Conservation (phyloP, 2,888 invertebrate species). For the Nymphalis urticae region DNA sequence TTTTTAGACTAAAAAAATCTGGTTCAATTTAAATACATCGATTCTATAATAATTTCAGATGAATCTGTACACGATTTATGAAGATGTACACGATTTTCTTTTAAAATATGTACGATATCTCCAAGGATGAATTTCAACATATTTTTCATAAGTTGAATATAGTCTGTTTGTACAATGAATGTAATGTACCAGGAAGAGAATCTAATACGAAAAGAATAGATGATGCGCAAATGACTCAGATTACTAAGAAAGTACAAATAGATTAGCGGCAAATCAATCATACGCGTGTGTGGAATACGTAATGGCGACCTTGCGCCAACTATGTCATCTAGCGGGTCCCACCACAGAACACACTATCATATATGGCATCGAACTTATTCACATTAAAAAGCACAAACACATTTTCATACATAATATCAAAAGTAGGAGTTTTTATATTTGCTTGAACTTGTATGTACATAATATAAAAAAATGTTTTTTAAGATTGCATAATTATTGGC, state of each 20-base stretch:
- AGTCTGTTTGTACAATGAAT: neutral
- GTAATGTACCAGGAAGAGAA: neutral
- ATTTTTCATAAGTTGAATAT: no score
- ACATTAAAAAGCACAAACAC: neutral
- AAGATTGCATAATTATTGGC: no score
- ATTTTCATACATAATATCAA: neutral
- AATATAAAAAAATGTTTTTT: no score
- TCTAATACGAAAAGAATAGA: neutral
- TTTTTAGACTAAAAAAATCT: no score
- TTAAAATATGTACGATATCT: no score
- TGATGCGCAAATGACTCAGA: conserved; percentile 20
- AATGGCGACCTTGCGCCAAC: conserved; percentile 34
- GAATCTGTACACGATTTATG: neutral
- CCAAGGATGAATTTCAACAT: no score
- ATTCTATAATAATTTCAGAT: no score
- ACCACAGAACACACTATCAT: neutral
- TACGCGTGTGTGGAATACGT: conserved; percentile 27
- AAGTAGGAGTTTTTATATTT: no score
- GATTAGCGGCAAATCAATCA: conserved; percentile 22
- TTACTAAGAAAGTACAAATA: conserved; percentile 27
- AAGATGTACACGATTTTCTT: no score
- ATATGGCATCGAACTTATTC: neutral
- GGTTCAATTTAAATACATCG: no score
- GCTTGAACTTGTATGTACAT: no score
- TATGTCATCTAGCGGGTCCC: conserved; percentile 35